Evolutionary conservation across 2,888 invertebrate genomes (phyloP), one percentile per base, ranked within the genome.

Genomic region (Sphaeridia pumilis): DNA sequence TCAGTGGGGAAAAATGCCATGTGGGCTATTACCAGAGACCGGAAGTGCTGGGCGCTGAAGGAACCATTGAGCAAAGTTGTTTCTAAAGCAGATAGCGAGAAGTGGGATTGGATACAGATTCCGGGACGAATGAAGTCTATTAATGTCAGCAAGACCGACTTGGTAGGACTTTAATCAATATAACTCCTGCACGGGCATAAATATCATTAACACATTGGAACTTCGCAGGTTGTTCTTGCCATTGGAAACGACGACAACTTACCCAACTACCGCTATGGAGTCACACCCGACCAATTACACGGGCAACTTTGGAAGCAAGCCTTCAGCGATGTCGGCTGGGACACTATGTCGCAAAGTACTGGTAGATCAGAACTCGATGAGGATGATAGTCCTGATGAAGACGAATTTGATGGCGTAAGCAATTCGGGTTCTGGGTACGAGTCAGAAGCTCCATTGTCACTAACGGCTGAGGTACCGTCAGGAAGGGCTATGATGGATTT

Each of bases 1-100:
- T 82, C 87, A 47, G 85, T 92, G 24, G 93, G 93, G 1, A 78
- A 76, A 49, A 82, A 84, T 73, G 78, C 83, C 1, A 78, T 81
- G 1, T 84, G 84, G 84, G 87, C 85, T 54, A 76, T 90, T 3
- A 85, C 87, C 44, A 80, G 84, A 61, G 85, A 88, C 28, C 55
- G 54, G 36, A 59, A 56, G 49, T 64, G 64, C 46, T 64, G 61
- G 61, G 55, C 59, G 10, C 35, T 61, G n/a, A 64, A 64, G 54
- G 60, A 59, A n/a, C n/a, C n/a, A n/a, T n/a, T n/a, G n/a, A n/a
- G n/a, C n/a, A n/a, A n/a, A n/a, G n/a, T n/a, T n/a, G n/a, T n/a
- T n/a, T n/a, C n/a, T n/a, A n/a, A n/a, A n/a, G n/a, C n/a, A 22
- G 17, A 20, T 25, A 50, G 52, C 3, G 38, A 47, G n/a, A n/a